Conservation (phyloP, 2,888 invertebrate genomes). For the Mythimna pallens region DNA sequence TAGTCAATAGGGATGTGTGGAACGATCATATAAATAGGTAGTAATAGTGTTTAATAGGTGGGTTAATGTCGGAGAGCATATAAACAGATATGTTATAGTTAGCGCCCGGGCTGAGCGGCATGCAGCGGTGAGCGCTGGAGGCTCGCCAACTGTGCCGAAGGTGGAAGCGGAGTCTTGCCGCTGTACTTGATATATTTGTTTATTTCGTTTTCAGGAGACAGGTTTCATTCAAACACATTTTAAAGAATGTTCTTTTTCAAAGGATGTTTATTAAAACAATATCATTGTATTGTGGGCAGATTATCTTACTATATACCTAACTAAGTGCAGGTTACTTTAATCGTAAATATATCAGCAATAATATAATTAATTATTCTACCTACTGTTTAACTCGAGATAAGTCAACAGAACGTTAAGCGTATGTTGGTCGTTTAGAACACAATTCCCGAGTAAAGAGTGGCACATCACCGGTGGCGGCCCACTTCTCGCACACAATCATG, state of each 20-base stretch:
- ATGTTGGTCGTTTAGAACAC: neutral
- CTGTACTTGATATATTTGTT: conserved; percentile 12
- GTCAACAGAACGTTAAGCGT: neutral
- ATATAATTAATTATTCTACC: neutral
- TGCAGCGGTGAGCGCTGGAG: conserved; percentile 62
- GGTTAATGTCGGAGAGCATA: conserved; percentile 31
- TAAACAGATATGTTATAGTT: conserved; percentile 25
- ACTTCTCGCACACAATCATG: conserved; percentile 35
- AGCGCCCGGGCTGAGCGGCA: conserved; percentile 11
- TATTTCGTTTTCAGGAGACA: neutral
- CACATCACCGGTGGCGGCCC: conserved; percentile 38
- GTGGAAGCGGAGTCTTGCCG: conserved; percentile 60
- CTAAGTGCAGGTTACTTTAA: neutral
- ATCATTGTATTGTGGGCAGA: neutral
- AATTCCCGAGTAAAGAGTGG: neutral
- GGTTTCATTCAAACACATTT: neutral
- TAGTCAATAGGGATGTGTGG: conserved; percentile 9
- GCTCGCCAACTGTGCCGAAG: conserved; percentile 74
- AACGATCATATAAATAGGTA: conserved; percentile 37
- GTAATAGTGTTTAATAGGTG: conserved; percentile 32
- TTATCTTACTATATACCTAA: no score
- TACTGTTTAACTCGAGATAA: neutral
- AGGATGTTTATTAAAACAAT: neutral
- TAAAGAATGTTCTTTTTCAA: neutral
- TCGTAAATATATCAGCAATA: neutral